Evolutionary conservation across 64 coral and sea anemone species (phyloP), one percentile per base, ranked within the genome.

Genomic region (Hydrozoanthus tunicans): DNA sequence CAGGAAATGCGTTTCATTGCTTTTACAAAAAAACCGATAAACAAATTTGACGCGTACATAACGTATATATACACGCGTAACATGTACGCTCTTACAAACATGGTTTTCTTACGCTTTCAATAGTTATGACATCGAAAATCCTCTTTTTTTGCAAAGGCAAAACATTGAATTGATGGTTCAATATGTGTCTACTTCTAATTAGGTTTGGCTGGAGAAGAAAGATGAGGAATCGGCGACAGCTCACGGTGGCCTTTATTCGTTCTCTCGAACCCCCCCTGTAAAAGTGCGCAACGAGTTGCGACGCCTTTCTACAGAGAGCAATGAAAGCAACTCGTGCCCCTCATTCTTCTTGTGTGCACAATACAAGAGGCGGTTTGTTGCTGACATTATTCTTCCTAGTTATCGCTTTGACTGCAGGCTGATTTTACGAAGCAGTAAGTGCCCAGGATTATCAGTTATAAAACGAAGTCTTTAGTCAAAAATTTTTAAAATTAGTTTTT

Each of bases 371-470:
- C 58, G 70, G 59, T 59, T 88, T 70, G 23, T 6, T 4, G 84
- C 54, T 74, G 56, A 88, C 20, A 88, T 88, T 15, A 88, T 88
- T 88, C 68, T 88, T 59, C 84, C 84, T 8, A 70, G 84, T 60
- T 56, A 88, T 56, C 84, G 84, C 20, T 88, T 88, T 88, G 84
- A 88, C 26, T 88, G 84, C 69, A 62, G 56, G 69, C 84, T 88
- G 20, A 17, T 88, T 56, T 58, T 88, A 26, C 84, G 84, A 56
- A 88, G 54, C 12, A 75, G 84, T 88, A 88, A 88, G 84, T 88
- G 2, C 32, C 2, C 32, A 43, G 32, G 32, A 43, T 43, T 20
- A 43, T 43, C 2, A 43, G 32, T 43, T 43, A 43, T 43, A 43
- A 43, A 43, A 43, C 32, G 32, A 43, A 43, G 2, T 43, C 32